Conservation (phyloP, 2,888 invertebrate genomes). For the Eupithecia dodoneata region DNA sequence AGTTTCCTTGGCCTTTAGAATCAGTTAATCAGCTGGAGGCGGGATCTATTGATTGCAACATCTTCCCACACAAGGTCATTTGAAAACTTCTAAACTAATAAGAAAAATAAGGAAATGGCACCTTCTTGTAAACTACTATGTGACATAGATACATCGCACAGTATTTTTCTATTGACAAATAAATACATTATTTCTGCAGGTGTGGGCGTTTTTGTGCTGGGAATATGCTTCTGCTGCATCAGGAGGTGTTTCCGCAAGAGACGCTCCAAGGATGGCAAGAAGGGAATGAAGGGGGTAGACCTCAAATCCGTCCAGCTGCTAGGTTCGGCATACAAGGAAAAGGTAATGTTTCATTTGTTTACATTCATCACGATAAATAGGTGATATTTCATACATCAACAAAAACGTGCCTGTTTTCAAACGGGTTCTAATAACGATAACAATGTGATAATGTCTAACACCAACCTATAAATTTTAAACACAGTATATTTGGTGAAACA, state of each 20-base stretch:
- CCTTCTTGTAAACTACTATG: background rate
- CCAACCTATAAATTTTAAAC: background rate
- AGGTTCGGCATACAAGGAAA: conserved; percentile 98
- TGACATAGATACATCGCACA: background rate
- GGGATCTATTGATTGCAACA: background rate
- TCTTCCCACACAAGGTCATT: background rate
- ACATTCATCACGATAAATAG: conserved; percentile 20
- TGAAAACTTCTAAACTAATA: background rate
- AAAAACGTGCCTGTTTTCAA: background rate
- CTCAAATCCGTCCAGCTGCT: conserved; percentile 98
- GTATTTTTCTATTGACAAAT: background rate
- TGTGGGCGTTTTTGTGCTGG: conserved; percentile 90
- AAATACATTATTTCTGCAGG: conserved; percentile 70
- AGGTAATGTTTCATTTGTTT: conserved; percentile 87
- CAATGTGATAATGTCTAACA: background rate
- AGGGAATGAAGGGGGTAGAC: conserved; percentile 97
- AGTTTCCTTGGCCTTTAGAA: background rate
- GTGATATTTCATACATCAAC: background rate
- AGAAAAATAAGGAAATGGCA: background rate
- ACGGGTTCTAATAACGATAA: background rate
- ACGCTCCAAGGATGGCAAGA: conserved; percentile 97
- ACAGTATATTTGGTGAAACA: background rate
- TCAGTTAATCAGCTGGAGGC: background rate
- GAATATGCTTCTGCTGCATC: conserved; percentile 96
- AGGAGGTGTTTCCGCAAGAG: conserved; percentile 95